Evolutionary conservation across 2,797 vertebrate species (phyloP).

Genomic region (Ceryle rudis): DNA sequence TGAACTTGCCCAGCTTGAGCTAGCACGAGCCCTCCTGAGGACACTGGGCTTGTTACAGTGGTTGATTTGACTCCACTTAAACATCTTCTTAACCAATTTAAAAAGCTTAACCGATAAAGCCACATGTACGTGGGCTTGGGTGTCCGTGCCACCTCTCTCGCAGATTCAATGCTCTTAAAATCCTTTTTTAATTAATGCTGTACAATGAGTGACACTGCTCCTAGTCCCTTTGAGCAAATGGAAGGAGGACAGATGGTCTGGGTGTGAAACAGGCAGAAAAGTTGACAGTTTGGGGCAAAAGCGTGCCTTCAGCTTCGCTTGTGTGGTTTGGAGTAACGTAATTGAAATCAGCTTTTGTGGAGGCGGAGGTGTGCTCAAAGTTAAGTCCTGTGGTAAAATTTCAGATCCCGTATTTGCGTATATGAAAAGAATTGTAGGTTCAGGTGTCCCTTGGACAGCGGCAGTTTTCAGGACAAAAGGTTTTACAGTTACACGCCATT

Average conservation of each 20-base stretch:
- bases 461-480: neutral
- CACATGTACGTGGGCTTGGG: rapidly evolving
- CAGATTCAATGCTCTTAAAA: neutral
- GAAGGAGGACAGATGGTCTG: neutral
- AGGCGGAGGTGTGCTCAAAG: neutral
- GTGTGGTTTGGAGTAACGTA: neutral
- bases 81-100: neutral
- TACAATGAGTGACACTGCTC: rapidly evolving
- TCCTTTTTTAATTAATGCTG: neutral
- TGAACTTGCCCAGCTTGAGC: neutral
- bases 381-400: neutral
- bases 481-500: neutral
- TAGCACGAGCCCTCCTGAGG: neutral
- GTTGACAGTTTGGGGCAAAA: neutral
- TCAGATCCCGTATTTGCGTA: neutral
- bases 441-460: neutral
- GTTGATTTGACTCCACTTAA: neutral
- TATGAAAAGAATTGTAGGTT: neutral
- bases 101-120: neutral
- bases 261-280: neutral
- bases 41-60: neutral
- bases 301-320: neutral
- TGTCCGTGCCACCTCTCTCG: neutral
- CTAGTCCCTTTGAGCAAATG: neutral
- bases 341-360: neutral